A percentile compares a stretch with the other conserved stretches of the same genome.
phyloP scores from a whole-genome alignment of 2,113 vertebrate genomes.

The Urocynchramus pylzowi region DNA sequence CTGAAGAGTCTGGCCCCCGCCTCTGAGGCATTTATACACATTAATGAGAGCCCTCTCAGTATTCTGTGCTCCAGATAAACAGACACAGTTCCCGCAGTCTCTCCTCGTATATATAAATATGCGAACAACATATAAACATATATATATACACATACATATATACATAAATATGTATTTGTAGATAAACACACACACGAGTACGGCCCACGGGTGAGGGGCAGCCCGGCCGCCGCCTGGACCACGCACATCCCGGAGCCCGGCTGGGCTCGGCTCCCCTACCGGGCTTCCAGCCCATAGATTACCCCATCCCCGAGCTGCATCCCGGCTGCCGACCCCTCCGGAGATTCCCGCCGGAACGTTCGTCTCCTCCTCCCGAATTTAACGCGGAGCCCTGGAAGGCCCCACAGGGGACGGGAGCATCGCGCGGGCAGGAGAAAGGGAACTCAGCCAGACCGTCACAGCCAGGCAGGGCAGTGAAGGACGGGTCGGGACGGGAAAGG shows the following conservation, averaged over 20 bases:
- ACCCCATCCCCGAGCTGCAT: neutral
- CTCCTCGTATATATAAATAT: fast-evolving
- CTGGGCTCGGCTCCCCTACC: no score
- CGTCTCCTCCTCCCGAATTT: neutral
- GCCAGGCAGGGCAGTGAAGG: fast-evolving
- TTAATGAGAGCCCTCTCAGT: neutral
- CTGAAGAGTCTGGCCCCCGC: no score
- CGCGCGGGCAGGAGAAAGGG: fast-evolving
- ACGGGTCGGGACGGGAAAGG: no score
- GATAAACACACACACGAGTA: fast-evolving
- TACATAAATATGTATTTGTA: fast-evolving
- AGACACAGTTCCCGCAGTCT: neutral
- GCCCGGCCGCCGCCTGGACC: neutral
- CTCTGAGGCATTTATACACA: fast-evolving
- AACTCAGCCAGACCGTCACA: fast-evolving
- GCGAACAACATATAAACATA: no score
- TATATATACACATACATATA: no score
- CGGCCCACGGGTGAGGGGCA: no score
- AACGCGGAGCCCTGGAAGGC: neutral
- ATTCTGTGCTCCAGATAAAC: neutral
- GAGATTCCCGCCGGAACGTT: neutral
- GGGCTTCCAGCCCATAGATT: neutral
- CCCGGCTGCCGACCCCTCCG: neutral
- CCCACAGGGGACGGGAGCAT: neutral
- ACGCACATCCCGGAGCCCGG: neutral